phyloP scores from a whole-genome alignment of 1,140 invertebrate genomes.

The Drosophila pandora region DNA sequence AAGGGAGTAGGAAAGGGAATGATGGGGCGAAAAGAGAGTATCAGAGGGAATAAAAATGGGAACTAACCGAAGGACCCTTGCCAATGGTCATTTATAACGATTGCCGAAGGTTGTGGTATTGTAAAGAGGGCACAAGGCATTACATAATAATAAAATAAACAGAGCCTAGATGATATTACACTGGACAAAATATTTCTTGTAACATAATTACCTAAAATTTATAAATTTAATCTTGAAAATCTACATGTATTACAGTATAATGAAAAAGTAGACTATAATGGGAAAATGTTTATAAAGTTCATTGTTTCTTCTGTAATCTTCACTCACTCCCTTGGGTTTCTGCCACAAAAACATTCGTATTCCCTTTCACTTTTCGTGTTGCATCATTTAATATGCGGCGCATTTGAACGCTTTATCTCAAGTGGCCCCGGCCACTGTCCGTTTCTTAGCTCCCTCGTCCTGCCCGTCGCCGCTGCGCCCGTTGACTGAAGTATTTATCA shows the following conservation, averaged over 20 bases:
- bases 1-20: neutral
- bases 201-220: neutral
- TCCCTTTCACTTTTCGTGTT: conserved; percentile 67
- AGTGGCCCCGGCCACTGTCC: conserved; percentile 34
- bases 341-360: neutral
- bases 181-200: neutral
- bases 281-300: neutral
- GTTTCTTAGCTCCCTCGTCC: neutral
- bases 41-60: conserved; percentile 30
- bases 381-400: conserved; percentile 79
- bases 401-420: conserved; percentile 79
- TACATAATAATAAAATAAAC: conserved; percentile 73
- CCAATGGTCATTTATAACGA: conserved; percentile 79
- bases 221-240: too few relatives aligned
- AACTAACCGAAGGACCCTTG: conserved; percentile 23
- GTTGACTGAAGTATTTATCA: conserved; percentile 72
- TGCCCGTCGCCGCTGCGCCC: conserved; percentile 5
- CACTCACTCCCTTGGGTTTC: neutral
- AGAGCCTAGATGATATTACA: conserved; percentile 16
- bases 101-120: conserved; percentile 36
- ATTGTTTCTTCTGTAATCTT: conserved; percentile 1
- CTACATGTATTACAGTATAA: too few relatives aligned
- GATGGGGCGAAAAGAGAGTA: neutral
- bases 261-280: too few relatives aligned
- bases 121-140: conserved; percentile 38